Percentiles rank a stretch among this genome's conserved stretches.
phyloP scores from a whole-genome alignment of 2,888 invertebrate species.

The Synergus laeviventris region DNA sequence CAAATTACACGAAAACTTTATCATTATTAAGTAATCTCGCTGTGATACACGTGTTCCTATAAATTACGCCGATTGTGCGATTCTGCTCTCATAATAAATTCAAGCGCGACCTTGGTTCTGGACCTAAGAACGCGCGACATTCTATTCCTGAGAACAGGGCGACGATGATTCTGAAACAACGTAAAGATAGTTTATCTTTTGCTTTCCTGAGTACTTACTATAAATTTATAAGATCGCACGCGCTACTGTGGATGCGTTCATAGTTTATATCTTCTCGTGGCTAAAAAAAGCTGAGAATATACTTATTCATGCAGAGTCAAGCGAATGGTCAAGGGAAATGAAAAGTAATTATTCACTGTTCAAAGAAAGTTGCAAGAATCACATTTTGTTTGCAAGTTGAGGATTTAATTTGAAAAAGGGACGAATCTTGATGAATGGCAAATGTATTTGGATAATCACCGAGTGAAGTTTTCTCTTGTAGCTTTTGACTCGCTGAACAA shows the following conservation, averaged over 20 bases:
- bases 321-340: too few species aligned
- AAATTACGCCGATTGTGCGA: constrained; percentile 24
- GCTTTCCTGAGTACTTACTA: not conserved
- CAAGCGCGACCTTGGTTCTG: not conserved
- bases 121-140: not conserved
- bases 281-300: not conserved
- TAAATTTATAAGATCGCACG: constrained; percentile 2
- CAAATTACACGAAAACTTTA: constrained; percentile 51
- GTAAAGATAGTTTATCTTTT: constrained; percentile 3
- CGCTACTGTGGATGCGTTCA: not conserved
- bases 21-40: constrained; percentile 53
- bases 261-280: not conserved
- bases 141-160: constrained; percentile 3
- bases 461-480: constrained; percentile 17
- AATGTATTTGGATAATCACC: constrained; percentile 20
- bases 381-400: not conserved
- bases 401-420: not conserved
- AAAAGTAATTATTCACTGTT: too few species aligned
- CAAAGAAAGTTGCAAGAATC: too few species aligned
- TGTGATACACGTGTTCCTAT: constrained; percentile 29
- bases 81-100: constrained; percentile 17
- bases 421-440: constrained; percentile 15
- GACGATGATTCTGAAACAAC: not conserved
- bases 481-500: constrained; percentile 2
- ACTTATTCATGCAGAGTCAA: too few species aligned